phyloP scores from a whole-genome alignment of 2,888 invertebrate genomes.

The Bimastos eiseni region DNA sequence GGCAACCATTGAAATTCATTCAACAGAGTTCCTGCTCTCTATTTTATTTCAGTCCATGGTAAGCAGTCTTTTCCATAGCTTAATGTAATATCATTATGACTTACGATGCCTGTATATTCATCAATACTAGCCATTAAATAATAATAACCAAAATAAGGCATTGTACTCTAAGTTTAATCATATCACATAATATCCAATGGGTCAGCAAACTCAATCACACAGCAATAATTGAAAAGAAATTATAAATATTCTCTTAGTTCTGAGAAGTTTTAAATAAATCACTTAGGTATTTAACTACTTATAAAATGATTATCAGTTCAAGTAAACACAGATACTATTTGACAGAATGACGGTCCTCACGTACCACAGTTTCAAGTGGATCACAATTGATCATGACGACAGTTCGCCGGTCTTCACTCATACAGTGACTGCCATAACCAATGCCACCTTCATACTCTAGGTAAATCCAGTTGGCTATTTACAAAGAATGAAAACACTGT shows the following conservation, averaged over 20 bases:
- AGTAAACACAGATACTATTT: not conserved
- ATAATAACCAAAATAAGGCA: too few species aligned
- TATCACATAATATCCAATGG: not conserved
- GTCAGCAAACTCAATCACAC: not conserved
- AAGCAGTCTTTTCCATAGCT: too few species aligned
- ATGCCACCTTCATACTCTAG: constrained; percentile 49
- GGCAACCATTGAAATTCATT: too few species aligned
- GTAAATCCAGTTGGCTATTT: constrained; percentile 53
- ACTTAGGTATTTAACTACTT: not conserved
- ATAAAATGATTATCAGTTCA: not conserved
- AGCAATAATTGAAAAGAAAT: not conserved
- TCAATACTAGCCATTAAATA: too few species aligned
- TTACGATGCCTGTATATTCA: too few species aligned
- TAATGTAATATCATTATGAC: too few species aligned
- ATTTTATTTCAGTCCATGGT: too few species aligned
- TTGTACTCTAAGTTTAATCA: not conserved
- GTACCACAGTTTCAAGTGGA: constrained; percentile 35
- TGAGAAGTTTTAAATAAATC: not conserved
- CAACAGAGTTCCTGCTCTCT: too few species aligned
- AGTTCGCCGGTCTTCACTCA: constrained; percentile 42
- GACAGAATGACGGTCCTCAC: not conserved
- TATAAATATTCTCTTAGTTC: not conserved
- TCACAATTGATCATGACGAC: constrained; percentile 51
- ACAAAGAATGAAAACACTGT: not conserved
- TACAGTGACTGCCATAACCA: constrained; percentile 46